Conservation (phyloP, 35 echinoderm and acorn worm genomes). For the Amphiura filiformis region DNA sequence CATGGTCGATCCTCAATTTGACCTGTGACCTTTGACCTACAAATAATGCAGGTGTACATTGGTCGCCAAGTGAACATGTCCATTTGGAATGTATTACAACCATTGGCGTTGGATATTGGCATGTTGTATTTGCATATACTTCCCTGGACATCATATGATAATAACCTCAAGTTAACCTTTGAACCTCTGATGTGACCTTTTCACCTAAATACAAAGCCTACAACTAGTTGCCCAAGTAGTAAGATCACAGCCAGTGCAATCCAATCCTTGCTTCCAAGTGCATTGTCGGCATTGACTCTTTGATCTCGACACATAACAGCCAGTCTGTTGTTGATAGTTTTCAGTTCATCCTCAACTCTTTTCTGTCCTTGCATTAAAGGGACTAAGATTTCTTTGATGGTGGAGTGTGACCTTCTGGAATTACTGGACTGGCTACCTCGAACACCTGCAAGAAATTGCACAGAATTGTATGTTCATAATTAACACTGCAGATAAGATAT, state of each 20-base stretch:
- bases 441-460: background rate
- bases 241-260: constrained; percentile 55
- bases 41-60: no score
- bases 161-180: no score
- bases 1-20: no score
- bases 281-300: constrained; percentile 19
- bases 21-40: no score
- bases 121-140: no score
- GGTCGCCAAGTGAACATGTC: no score
- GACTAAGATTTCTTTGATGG: constrained; percentile 18
- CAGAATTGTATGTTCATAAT: background rate
- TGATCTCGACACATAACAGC: constrained; percentile 60
- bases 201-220: constrained; percentile 60
- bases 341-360: constrained; percentile 63
- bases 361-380: constrained; percentile 59
- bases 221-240: constrained; percentile 64
- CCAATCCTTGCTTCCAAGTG: constrained; percentile 52
- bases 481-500: no score
- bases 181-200: background rate
- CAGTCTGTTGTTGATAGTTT: constrained; percentile 69
- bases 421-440: background rate
- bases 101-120: no score
- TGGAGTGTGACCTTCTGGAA: background rate
- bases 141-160: no score
- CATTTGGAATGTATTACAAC: no score